Percentiles rank a stretch among this genome's conserved stretches.
phyloP scores from a whole-genome alignment of 2,888 invertebrate genomes.

The Phortica magna region DNA sequence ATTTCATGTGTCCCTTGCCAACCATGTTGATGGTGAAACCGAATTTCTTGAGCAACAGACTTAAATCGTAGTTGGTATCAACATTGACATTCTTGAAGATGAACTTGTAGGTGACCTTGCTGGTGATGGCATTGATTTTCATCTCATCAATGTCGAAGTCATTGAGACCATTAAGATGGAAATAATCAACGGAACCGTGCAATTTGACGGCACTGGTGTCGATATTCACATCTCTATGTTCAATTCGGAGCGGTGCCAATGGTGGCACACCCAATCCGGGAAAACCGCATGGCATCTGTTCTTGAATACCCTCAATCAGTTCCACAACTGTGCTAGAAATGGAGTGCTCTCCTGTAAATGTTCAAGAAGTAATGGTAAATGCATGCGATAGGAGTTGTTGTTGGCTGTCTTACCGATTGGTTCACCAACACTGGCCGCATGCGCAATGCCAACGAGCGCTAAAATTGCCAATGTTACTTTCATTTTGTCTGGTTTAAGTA shows the following conservation, averaged over 20 bases:
- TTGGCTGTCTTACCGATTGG: slow-evolving; percentile 58
- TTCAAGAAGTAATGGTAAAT: background rate
- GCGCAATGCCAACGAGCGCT: slow-evolving; percentile 65
- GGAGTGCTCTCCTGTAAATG: slow-evolving; percentile 58
- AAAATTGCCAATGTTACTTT: slow-evolving; percentile 66
- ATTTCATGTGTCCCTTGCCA: slow-evolving; percentile 68
- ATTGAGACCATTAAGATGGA: slow-evolving; percentile 66
- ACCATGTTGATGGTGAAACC: slow-evolving; percentile 72
- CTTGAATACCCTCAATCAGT: slow-evolving; percentile 54
- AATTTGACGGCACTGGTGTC: slow-evolving; percentile 52
- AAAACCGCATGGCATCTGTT: slow-evolving; percentile 75
- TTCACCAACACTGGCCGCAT: slow-evolving; percentile 56
- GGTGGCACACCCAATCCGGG: slow-evolving; percentile 67
- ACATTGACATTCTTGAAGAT: slow-evolving; percentile 64
- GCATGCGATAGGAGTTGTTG: background rate
- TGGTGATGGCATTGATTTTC: slow-evolving; percentile 67
- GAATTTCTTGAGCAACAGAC: slow-evolving; percentile 61
- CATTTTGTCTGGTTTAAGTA: slow-evolving; percentile 60
- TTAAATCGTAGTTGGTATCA: slow-evolving; percentile 66
- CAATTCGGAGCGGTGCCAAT: slow-evolving; percentile 67
- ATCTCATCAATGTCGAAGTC: slow-evolving; percentile 67
- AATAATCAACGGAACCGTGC: slow-evolving; percentile 63
- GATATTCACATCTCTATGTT: slow-evolving; percentile 61
- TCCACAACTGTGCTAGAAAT: slow-evolving; percentile 62
- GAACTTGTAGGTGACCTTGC: slow-evolving; percentile 66